Conservation (phyloP, 2,797 vertebrate species). For the Myioborus miniatus region DNA sequence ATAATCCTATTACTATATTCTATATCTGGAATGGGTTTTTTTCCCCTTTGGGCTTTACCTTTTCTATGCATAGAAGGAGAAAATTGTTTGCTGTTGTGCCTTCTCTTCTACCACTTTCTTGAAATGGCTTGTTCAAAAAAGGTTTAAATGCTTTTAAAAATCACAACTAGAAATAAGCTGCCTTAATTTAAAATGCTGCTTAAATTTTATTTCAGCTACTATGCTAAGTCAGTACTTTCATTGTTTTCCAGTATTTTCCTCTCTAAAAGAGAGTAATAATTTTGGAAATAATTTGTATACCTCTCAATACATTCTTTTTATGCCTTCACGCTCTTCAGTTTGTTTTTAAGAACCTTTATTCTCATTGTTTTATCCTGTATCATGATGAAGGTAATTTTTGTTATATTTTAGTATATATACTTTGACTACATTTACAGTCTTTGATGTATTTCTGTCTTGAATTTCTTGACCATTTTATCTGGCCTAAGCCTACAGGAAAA, state of each 20-base stretch:
- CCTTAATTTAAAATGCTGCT: background rate
- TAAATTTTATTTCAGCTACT: background rate
- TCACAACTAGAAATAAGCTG: background rate
- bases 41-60: background rate
- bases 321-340: background rate
- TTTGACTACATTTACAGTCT: background rate
- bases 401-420: background rate
- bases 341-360: background rate
- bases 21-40: background rate
- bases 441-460: background rate
- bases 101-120: background rate
- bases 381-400: background rate
- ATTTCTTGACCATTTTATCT: background rate
- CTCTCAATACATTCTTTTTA: background rate
- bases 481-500: background rate
- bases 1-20: fast-evolving
- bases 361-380: background rate
- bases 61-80: background rate
- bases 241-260: background rate
- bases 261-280: background rate
- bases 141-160: background rate
- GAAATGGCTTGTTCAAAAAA: background rate
- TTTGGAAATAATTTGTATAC: background rate
- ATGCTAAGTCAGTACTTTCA: background rate
- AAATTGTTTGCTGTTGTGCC: background rate